Evolutionary conservation across 1,140 invertebrate species (phyloP).

Genomic region (Lepidurus apus): DNA sequence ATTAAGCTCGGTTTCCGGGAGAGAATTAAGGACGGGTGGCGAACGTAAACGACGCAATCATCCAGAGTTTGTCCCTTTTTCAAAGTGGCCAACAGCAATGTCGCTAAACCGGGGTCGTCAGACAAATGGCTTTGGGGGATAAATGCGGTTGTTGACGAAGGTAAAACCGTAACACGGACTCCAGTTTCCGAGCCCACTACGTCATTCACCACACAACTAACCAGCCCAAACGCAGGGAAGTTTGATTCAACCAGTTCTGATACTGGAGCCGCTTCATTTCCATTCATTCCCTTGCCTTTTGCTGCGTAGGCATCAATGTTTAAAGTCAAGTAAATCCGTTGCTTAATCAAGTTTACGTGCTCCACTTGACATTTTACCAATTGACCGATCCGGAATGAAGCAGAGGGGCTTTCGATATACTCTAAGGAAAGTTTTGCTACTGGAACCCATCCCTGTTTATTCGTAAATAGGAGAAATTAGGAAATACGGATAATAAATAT

Average conservation of each 20-base stretch:
- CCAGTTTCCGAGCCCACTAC: neutral
- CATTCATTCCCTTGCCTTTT: neutral
- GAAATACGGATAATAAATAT: neutral
- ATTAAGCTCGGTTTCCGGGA: slow-evolving; percentile 28
- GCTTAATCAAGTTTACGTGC: slow-evolving; percentile 34
- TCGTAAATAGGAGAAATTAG: neutral
- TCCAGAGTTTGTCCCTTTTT: slow-evolving; percentile 10
- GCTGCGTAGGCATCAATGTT: neutral
- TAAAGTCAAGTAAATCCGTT: slow-evolving; percentile 26
- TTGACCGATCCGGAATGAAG: slow-evolving; percentile 42
- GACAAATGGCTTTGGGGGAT: slow-evolving; percentile 30
- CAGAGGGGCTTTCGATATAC: slow-evolving; percentile 40
- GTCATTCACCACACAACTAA: neutral
- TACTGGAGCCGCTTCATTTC: neutral
- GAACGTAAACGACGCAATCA: slow-evolving; percentile 25
- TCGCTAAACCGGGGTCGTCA: neutral
- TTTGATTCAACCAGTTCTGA: neutral
- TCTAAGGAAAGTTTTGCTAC: slow-evolving; percentile 29
- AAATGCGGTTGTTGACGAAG: slow-evolving; percentile 8
- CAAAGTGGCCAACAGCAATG: slow-evolving; percentile 12
- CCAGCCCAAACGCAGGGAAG: slow-evolving; percentile 1
- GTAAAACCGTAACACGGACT: slow-evolving; percentile 13
- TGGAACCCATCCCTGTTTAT: slow-evolving; percentile 32
- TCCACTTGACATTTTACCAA: slow-evolving; percentile 44
- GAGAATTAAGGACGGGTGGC: slow-evolving; percentile 16